Base-by-base conservation (phyloP, 2,888 invertebrate species). In the Prenolepis imparis region DNA sequence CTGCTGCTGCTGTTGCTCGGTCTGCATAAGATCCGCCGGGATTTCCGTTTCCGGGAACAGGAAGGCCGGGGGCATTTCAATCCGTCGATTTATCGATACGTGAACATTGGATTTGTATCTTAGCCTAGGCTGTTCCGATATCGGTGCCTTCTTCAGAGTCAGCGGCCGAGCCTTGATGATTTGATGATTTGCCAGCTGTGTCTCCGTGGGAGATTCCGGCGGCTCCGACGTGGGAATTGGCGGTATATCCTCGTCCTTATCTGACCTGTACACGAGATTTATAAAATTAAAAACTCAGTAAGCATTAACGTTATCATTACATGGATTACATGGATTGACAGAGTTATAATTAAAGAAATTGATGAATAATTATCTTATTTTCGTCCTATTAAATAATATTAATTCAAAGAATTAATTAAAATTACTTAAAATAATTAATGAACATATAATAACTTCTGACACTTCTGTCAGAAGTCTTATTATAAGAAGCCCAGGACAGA, bases 21-120 rank as follows among this genome's bases (percentile, higher is more conserved):
- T 92, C 94, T 96, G 94, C 93, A 95, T 95, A 87, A 96, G 94
- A 91, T 96, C 96, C 55, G 96, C 95, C 84, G 96, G 95, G 83
- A 96, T 96, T 92, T 97, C 97, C 94, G 96, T 96, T 95, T 97
- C 97, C 12, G 97, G 97, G 94, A 97, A 98, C 75, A 98, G 95
- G 94, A 97, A 97, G 28, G 97, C 97, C 18, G 98, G 97, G 74
- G 98, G 97, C 97, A 98, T 97, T 95, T 98, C 98, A 91, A 97
- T 97, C 84, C 97, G 95, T 77, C 97, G 95, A 90, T 96, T 97
- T 91, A 97, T 97, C 90, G 96, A 96, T 88, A 97, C 96, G 92
- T 96, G 96, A 66, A 97, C 96, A 90, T 95, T 96, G 84, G 96
- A 96, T 91, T 96, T 96, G 67, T 96, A 94, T 93, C 97, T 96